Base-by-base conservation (phyloP, 1,140 invertebrate genomes). In the Magallana ariakensis region DNA sequence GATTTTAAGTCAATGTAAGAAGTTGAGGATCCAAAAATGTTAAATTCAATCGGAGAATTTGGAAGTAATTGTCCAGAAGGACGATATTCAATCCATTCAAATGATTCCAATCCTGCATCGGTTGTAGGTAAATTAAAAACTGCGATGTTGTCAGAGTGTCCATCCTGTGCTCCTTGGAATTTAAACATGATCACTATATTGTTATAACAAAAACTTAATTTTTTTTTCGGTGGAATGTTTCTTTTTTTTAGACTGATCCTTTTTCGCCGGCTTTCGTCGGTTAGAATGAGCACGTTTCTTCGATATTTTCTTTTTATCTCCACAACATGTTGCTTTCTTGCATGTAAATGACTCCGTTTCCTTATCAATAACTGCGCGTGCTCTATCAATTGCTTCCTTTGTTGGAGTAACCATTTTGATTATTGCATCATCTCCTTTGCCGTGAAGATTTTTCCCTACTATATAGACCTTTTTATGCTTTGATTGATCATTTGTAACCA, bases 391-490 rank as follows among this genome's bases (percentile, higher is more conserved):
- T 58, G 57, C 57, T 58, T 58, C 57, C 57, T 58, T 58, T 58
- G 57, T 58, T 58, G 57, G 57, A 16, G 57, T 58, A 13, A 58
- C 57, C 57, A 58, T 58, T 58, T 58, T 58, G 10, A 58, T 58
- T 58, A 13, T 58, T 58, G 57, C 16, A 16, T 16, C 57, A 58
- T 58, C 57, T 13, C 16, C 57, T 58, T 58, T 58, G 57, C 16
- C 57, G 57, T 58, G 57, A 58, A 58, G 57, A 58, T 58, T 58
- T 58, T 58, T 58, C 57, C 57, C 57, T 58, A 58, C 57, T 58
- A 58, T 58, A 58, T 58, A 58, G 57, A 58, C 57, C 16, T 58
- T 58, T 58, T 58, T 58, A 58, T 58, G 57, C 16, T 58, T 58
- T 13, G 57, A 58, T 58, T 58, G 57, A 58, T 58, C 57, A 58